phyloP scores from a whole-genome alignment of 53 echinoderm and acorn worm genomes.

The Zoroaster sp. region DNA sequence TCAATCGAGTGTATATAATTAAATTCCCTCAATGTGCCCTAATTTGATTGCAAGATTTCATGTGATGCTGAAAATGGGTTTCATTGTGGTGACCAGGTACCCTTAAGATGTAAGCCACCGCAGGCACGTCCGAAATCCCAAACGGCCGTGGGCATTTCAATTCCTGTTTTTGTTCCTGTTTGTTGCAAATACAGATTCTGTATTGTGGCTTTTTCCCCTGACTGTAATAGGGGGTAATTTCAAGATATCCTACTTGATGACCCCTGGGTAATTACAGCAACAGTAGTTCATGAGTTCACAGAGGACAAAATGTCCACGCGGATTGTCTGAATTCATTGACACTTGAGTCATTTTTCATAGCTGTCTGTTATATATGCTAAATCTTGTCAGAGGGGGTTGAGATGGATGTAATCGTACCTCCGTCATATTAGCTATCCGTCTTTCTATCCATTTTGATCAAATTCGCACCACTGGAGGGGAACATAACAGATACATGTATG shows the following conservation, averaged over 20 bases:
- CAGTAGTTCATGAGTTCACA: constrained; percentile 24
- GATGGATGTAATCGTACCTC: too few species aligned
- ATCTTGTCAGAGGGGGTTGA: too few species aligned
- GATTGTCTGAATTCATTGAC: not conserved
- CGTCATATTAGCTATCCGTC: too few species aligned
- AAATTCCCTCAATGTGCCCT: not conserved
- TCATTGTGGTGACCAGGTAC: not conserved
- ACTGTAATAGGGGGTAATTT: constrained; percentile 24
- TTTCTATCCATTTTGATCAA: too few species aligned
- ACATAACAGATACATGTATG: too few species aligned
- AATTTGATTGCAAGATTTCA: not conserved
- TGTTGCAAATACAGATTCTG: not conserved
- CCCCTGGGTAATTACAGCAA: constrained; percentile 16
- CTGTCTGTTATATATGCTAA: too few species aligned
- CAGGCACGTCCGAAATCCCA: not conserved
- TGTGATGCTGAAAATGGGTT: not conserved
- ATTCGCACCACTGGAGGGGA: too few species aligned
- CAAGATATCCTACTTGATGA: not conserved
- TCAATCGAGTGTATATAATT: not conserved
- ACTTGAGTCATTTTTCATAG: not conserved
- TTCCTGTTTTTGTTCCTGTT: constrained; percentile 45
- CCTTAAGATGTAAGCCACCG: not conserved
- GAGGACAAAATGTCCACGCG: not conserved
- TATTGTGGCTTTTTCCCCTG: not conserved
- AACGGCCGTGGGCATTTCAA: not conserved